These are phyloP conservation scores for Gambusia affinis DNA, from an alignment of 2,113 vertebrate genomes.

Conservation along the genomic window DNA sequence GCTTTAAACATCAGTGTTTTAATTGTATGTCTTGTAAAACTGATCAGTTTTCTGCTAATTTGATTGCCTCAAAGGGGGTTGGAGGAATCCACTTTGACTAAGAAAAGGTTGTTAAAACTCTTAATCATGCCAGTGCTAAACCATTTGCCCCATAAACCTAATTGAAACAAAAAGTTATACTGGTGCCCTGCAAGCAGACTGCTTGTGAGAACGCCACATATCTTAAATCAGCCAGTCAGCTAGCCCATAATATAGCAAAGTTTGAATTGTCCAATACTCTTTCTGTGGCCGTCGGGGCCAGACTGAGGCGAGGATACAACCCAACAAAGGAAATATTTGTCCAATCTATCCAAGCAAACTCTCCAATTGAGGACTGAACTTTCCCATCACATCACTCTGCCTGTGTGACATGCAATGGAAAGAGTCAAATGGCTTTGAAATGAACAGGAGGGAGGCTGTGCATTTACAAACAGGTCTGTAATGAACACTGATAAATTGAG, in stretches of 20 bases:
- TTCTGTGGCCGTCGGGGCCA: conserved; percentile 69
- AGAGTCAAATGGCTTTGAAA: conserved; percentile 56
- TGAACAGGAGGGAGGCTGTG: conserved; percentile 29
- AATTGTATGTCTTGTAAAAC: background rate
- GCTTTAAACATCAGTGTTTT: background rate
- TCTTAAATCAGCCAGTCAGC: conserved; percentile 57
- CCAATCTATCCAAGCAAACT: conserved; percentile 80
- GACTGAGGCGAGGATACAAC: conserved; percentile 69
- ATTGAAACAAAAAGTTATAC: conserved; percentile 69
- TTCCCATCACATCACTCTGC: conserved; percentile 76
- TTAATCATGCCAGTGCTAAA: conserved; percentile 35
- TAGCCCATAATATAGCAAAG: conserved; percentile 60
- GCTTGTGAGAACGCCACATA: conserved; percentile 63
- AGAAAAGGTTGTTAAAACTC: conserved; percentile 30
- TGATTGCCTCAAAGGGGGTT: background rate
- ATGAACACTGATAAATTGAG: conserved; percentile 38
- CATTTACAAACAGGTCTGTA: conserved; percentile 18
- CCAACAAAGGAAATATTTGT: conserved; percentile 83
- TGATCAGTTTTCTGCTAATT: conserved; percentile 4
- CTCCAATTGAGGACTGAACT: conserved; percentile 72
- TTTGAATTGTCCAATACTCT: conserved; percentile 54
- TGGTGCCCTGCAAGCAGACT: conserved; percentile 72
- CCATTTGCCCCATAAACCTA: conserved; percentile 53
- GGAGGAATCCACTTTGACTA: background rate
- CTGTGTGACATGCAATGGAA: conserved; percentile 55